These are phyloP conservation scores for Heliconius hermathena DNA, from an alignment of 1,140 invertebrate genomes.

Conservation along the genomic window DNA sequence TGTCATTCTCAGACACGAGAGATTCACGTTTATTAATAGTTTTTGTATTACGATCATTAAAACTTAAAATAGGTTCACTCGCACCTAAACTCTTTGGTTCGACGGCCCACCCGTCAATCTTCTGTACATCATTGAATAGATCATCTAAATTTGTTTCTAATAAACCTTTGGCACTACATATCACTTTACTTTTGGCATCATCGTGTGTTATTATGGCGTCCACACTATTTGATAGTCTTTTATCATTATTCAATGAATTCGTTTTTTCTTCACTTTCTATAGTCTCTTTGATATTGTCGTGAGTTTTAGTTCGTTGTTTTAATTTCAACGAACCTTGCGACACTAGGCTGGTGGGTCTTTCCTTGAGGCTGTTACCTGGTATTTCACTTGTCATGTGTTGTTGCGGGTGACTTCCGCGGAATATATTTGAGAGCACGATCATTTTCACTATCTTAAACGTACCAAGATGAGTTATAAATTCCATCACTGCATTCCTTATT, in stretches of 20 bases:
- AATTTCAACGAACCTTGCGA: slow-evolving; percentile 65
- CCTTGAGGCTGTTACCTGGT: slow-evolving; percentile 49
- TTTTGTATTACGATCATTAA: slow-evolving; percentile 51
- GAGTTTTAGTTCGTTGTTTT: slow-evolving; percentile 66
- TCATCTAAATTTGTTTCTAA: slow-evolving; percentile 80
- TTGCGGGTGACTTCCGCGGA: slow-evolving; percentile 63
- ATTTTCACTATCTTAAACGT: slow-evolving; percentile 76
- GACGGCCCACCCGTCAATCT: slow-evolving; percentile 53
- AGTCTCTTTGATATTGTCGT: slow-evolving; percentile 54
- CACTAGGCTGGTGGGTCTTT: slow-evolving; percentile 52
- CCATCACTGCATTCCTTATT: slow-evolving; percentile 79
- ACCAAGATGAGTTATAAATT: slow-evolving; percentile 68
- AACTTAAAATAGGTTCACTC: slow-evolving; percentile 68
- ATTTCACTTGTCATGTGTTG: slow-evolving; percentile 55
- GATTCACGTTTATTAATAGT: slow-evolving; percentile 58
- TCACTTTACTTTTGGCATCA: slow-evolving; percentile 72
- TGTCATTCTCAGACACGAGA: slow-evolving; percentile 67
- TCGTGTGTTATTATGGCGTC: slow-evolving; percentile 65
- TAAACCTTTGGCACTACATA: slow-evolving; percentile 80
- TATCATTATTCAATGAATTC: slow-evolving; percentile 55
- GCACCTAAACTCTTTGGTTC: slow-evolving; percentile 71
- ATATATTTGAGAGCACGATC: slow-evolving; percentile 77
- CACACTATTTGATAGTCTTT: slow-evolving; percentile 69
- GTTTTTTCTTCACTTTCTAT: slow-evolving; percentile 49
- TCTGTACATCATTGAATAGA: slow-evolving; percentile 69